Percentiles rank a stretch among this genome's conserved stretches.
These are phyloP conservation scores for Aplodontia rufa DNA, from an alignment of 2,113 vertebrate genomes.

Conservation along the genomic window DNA sequence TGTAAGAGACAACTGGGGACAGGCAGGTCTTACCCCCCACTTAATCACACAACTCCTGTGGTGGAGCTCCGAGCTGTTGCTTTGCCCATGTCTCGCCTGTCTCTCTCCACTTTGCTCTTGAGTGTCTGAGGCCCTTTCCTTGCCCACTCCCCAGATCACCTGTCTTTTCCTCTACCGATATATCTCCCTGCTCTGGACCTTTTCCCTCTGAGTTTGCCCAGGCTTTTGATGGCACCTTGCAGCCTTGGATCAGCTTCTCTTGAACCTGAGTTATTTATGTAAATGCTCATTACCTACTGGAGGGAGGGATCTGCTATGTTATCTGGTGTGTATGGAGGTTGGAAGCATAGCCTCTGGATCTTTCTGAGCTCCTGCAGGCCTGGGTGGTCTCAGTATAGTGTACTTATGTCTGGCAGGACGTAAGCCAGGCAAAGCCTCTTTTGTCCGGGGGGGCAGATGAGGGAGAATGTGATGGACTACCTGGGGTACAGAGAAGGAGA, in stretches of 20 bases:
- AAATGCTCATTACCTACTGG: not conserved
- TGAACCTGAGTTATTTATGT: not conserved
- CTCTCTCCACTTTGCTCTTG: not conserved
- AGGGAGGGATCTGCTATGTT: not conserved
- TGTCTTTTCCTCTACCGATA: not conserved
- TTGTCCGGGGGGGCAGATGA: too few species aligned
- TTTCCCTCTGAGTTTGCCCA: not conserved
- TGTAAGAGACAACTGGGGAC: not conserved
- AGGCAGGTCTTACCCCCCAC: not conserved
- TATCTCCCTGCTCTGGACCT: not conserved
- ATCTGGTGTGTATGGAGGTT: not conserved
- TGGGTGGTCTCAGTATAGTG: not conserved
- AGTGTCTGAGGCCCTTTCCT: not conserved
- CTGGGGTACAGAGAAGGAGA: not conserved
- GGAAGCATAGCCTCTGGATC: not conserved
- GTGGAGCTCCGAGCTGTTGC: not conserved
- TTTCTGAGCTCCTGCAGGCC: not conserved
- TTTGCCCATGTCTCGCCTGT: too few species aligned
- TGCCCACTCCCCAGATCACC: too few species aligned
- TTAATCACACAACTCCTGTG: not conserved
- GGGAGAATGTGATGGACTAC: not conserved
- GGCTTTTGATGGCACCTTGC: not conserved
- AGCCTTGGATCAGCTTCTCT: not conserved
- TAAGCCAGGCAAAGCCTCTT: not conserved
- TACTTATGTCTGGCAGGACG: not conserved